Percentiles rank a stretch among this genome's conserved stretches.
Conservation (phyloP, 2,797 vertebrate species). For the Cuculus canorus region DNA sequence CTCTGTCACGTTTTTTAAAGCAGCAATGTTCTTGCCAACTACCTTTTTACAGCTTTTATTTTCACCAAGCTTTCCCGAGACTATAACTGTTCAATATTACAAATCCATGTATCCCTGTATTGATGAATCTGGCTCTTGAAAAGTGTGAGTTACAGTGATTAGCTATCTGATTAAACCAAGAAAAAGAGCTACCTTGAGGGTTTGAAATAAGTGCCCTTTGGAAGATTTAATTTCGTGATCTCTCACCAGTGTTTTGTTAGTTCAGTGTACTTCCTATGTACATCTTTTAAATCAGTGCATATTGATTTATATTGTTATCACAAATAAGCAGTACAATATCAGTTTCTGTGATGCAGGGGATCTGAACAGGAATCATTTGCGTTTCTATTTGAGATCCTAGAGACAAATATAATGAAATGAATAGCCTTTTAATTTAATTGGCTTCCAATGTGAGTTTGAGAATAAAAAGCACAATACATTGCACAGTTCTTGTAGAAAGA, state of each 20-base stretch:
- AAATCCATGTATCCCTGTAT: constrained; percentile 5
- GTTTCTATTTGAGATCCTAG: constrained; percentile 68
- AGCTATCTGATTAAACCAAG: constrained; percentile 48
- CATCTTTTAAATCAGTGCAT: constrained; percentile 11
- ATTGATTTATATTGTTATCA: constrained; percentile 22
- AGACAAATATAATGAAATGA: constrained; percentile 76
- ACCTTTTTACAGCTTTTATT: not conserved
- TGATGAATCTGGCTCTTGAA: not conserved
- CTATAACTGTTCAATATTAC: not conserved
- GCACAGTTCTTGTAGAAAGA: constrained; percentile 68
- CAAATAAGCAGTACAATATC: constrained; percentile 52
- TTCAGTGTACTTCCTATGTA: not conserved
- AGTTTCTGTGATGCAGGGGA: constrained; percentile 53
- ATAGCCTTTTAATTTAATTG: constrained; percentile 81
- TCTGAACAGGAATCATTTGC: constrained; percentile 69
- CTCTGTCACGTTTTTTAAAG: not conserved
- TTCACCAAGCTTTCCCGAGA: not conserved
- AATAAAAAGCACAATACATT: constrained; percentile 67
- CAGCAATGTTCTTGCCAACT: not conserved
- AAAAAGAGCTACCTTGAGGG: constrained; percentile 15
- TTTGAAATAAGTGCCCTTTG: not conserved
- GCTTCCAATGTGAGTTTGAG: constrained; percentile 68
- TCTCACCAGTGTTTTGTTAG: constrained; percentile 31
- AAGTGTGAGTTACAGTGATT: not conserved
- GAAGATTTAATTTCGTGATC: constrained; percentile 28